Evolutionary conservation across 1,140 invertebrate genomes (phyloP).

Genomic region (Popillia japonica): DNA sequence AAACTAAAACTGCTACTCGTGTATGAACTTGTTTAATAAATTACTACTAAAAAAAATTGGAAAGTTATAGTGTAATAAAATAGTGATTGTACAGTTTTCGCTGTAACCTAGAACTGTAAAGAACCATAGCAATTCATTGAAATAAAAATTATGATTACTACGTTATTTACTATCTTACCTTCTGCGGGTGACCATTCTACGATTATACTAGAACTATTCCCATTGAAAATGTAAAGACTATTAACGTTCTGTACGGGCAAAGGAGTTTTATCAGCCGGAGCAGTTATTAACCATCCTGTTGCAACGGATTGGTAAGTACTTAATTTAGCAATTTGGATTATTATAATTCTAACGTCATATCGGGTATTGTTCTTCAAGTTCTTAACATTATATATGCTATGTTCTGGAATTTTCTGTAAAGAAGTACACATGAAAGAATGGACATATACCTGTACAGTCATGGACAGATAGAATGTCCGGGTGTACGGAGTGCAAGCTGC

Average conservation of each 20-base stretch:
- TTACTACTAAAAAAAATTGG: too few relatives aligned
- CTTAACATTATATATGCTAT: neutral
- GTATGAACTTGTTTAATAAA: too few relatives aligned
- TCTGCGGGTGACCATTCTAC: conserved; percentile 4
- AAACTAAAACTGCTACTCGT: too few relatives aligned
- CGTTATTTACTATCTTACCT: neutral
- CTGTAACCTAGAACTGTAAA: too few relatives aligned
- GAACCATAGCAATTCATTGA: too few relatives aligned
- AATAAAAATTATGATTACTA: too few relatives aligned
- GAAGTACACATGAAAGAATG: too few relatives aligned
- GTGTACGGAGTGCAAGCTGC: too few relatives aligned
- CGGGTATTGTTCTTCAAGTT: neutral
- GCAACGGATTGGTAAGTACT: neutral
- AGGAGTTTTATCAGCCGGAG: neutral
- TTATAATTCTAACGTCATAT: neutral
- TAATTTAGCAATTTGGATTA: neutral
- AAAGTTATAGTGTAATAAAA: too few relatives aligned
- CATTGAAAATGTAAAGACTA: neutral
- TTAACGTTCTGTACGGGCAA: neutral
- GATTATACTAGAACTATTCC: neutral
- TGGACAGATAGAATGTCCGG: too few relatives aligned
- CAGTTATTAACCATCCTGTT: conserved; percentile 1
- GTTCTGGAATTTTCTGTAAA: neutral
- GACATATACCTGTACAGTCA: too few relatives aligned
- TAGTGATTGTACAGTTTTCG: too few relatives aligned